Evolutionary conservation across 2,113 vertebrate species (phyloP).

Genomic region (Phyllopteryx taeniolatus): DNA sequence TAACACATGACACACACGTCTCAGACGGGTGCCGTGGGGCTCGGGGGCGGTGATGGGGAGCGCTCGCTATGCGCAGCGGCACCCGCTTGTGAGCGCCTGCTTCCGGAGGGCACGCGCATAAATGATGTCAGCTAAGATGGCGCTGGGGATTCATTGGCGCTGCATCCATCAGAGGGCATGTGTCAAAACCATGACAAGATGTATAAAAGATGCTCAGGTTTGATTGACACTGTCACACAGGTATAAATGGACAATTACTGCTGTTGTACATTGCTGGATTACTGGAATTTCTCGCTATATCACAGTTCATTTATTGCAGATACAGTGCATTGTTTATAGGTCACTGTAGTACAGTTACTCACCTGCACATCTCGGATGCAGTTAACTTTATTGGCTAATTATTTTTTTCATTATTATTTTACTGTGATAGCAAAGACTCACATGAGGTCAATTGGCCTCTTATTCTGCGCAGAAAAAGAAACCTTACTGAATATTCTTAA

Average conservation of each 20-base stretch:
- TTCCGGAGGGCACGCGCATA: constrained; percentile 60
- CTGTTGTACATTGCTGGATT: neutral
- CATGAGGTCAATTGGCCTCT: too few relatives aligned
- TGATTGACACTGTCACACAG: neutral
- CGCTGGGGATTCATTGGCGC: constrained; percentile 59
- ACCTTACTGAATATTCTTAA: too few relatives aligned
- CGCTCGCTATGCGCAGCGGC: constrained; percentile 48
- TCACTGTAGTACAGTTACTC: too few relatives aligned
- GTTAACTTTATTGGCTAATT: too few relatives aligned
- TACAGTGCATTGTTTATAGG: too few relatives aligned
- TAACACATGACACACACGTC: constrained; percentile 64
- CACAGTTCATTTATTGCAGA: too few relatives aligned
- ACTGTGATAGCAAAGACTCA: too few relatives aligned
- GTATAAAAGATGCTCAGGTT: neutral
- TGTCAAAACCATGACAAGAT: neutral
- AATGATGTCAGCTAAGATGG: constrained; percentile 68
- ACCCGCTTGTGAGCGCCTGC: constrained; percentile 33
- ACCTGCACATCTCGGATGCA: too few relatives aligned
- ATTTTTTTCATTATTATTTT: too few relatives aligned
- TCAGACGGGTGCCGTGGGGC: constrained; percentile 50
- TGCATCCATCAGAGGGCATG: constrained; percentile 38
- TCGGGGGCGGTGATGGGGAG: constrained; percentile 53
- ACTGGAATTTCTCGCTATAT: too few relatives aligned
- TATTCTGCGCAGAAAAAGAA: too few relatives aligned
- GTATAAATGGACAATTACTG: neutral